phyloP scores from a whole-genome alignment of 2,888 invertebrate genomes.

The Tipula helvola region DNA sequence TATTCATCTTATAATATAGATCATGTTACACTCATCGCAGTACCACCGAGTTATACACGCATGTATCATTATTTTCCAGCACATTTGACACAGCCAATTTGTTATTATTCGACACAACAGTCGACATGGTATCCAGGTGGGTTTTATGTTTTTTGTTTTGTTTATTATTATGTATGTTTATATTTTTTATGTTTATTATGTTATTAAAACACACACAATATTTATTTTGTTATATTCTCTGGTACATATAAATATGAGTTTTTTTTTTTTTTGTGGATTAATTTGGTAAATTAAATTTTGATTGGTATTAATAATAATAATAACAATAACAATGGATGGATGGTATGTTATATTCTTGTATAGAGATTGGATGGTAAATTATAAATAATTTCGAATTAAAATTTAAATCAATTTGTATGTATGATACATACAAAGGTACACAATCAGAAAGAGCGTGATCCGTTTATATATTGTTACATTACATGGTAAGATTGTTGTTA shows the following conservation, averaged over 20 bases:
- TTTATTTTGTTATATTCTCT: not conserved
- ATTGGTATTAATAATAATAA: not conserved
- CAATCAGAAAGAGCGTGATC: too few species aligned
- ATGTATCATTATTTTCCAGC: slow-evolving; percentile 47
- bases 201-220: not conserved
- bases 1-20: slow-evolving; percentile 36
- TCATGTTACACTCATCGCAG: slow-evolving; percentile 48
- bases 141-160: slow-evolving; percentile 12
- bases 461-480: too few species aligned
- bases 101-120: slow-evolving; percentile 36
- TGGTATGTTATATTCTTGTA: not conserved
- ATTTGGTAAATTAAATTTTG: not conserved
- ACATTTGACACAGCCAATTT: slow-evolving; percentile 40
- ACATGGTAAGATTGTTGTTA: not conserved
- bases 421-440: not conserved
- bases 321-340: not conserved
- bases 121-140: slow-evolving; percentile 34
- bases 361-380: not conserved
- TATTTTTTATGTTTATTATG: not conserved
- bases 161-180: not conserved
- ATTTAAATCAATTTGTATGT: not conserved
- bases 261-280: not conserved
- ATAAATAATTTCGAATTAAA: not conserved
- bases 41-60: slow-evolving; percentile 47
- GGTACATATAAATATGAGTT: not conserved